A percentile compares a stretch with the other conserved stretches of the same genome.
Evolutionary conservation across 2,113 vertebrate species (phyloP).

Genomic region (Prionailurus bengalensis): DNA sequence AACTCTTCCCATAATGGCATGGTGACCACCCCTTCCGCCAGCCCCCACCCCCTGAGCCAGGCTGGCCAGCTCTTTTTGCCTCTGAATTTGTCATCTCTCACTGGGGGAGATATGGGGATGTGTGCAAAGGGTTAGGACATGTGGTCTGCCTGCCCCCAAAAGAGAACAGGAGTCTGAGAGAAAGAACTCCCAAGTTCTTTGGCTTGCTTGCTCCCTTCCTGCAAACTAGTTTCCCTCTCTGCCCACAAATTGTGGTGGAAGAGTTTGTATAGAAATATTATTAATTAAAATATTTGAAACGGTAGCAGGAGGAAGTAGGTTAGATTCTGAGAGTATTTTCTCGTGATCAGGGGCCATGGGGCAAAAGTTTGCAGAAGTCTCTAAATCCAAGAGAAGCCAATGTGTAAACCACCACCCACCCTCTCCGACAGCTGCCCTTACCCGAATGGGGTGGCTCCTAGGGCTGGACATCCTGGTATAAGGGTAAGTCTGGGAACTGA

Average conservation of each 20-base stretch:
- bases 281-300: slow-evolving; percentile 29
- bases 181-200: background rate
- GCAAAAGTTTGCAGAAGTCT: slow-evolving; percentile 14
- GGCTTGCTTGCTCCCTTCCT: background rate
- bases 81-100: slow-evolving; percentile 62
- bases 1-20: background rate
- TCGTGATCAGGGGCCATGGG: background rate
- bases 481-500: background rate
- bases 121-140: slow-evolving; percentile 1
- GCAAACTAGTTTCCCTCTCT: slow-evolving; percentile 35
- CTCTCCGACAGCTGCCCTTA: background rate
- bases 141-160: background rate
- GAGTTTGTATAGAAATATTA: background rate
- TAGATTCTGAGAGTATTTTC: slow-evolving; percentile 14
- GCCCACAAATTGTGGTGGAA: background rate
- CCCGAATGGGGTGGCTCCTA: background rate
- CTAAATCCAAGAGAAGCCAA: background rate
- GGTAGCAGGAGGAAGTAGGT: background rate
- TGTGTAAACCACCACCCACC: background rate
- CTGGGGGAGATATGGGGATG: background rate
- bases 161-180: slow-evolving; percentile 42
- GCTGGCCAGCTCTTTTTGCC: slow-evolving; percentile 30
- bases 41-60: background rate
- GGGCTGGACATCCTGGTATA: background rate
- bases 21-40: background rate